Evolutionary conservation across 2,113 vertebrate species (phyloP).

Genomic region (Pterocles gutturalis): DNA sequence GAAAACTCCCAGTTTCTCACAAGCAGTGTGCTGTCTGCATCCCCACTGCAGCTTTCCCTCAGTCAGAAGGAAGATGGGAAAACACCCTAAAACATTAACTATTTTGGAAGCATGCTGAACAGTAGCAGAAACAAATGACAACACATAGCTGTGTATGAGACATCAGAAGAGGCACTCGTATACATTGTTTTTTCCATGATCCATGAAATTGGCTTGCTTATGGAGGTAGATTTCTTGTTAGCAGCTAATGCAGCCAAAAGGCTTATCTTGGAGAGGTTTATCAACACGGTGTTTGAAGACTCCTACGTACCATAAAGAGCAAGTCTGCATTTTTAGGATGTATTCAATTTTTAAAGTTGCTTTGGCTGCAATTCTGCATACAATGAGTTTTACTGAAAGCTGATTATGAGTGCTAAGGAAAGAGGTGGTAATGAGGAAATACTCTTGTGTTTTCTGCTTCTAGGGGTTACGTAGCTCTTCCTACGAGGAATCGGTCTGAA

Average conservation of each 20-base stretch:
- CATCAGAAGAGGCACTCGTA: neutral
- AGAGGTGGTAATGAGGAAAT: neutral
- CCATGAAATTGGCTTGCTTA: neutral
- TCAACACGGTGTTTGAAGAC: neutral
- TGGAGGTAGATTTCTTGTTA: neutral
- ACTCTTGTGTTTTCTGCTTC: neutral
- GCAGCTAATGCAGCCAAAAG: neutral
- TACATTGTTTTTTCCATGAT: no score
- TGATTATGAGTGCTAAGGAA: neutral
- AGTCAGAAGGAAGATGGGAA: neutral
- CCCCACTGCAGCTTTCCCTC: neutral
- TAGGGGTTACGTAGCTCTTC: neutral
- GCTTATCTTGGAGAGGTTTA: neutral
- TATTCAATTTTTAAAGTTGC: neutral
- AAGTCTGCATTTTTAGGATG: neutral
- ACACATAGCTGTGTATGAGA: neutral
- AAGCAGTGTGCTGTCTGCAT: neutral
- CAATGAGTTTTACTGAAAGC: neutral
- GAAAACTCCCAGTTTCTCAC: neutral
- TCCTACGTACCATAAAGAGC: neutral
- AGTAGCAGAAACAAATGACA: neutral
- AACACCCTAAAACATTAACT: neutral
- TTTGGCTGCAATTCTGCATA: neutral
- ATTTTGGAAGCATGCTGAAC: neutral
- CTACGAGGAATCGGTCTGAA: rapidly evolving